A percentile compares a stretch with the other conserved stretches of the same genome.
phyloP scores from a whole-genome alignment of 64 coral and sea anemone genomes.

The Cladopsammia gracilis region DNA sequence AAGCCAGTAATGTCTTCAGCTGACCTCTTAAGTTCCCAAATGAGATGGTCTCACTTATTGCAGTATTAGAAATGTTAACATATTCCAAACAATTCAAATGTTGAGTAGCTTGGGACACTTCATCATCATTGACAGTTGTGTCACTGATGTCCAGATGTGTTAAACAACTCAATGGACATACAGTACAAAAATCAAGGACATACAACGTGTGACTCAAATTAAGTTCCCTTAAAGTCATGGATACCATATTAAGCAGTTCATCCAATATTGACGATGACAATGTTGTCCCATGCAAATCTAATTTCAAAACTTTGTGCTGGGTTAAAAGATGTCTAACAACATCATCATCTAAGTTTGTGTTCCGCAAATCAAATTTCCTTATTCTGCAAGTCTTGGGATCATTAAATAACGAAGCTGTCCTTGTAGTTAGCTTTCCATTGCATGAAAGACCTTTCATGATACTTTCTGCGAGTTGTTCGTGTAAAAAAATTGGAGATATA shows the following conservation, averaged over 20 bases:
- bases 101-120: slow-evolving; percentile 47
- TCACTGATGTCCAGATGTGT: slow-evolving; percentile 75
- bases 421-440: slow-evolving; percentile 52
- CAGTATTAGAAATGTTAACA: slow-evolving; percentile 82
- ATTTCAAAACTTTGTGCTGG: slow-evolving; percentile 3
- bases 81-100: slow-evolving; percentile 57
- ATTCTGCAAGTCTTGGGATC: slow-evolving; percentile 72
- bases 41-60: slow-evolving; percentile 50
- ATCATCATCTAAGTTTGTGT: slow-evolving; percentile 4
- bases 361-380: slow-evolving; percentile 67
- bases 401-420: slow-evolving; percentile 67
- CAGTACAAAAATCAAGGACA: slow-evolving; percentile 41
- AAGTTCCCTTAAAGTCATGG: slow-evolving; percentile 59
- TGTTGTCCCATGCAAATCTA: slow-evolving; percentile 3
- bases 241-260: slow-evolving; percentile 17
- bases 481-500: slow-evolving; percentile 75
- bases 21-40: slow-evolving; percentile 69
- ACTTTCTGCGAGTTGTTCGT: slow-evolving; percentile 76
- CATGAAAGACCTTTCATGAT: slow-evolving; percentile 61
- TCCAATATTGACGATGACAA: neutral
- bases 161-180: slow-evolving; percentile 56
- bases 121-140: slow-evolving; percentile 53
- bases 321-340: slow-evolving; percentile 2
- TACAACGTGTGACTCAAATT: slow-evolving; percentile 64
- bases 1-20: slow-evolving; percentile 80